phyloP scores from a whole-genome alignment of 1,140 invertebrate genomes.

The Diploscapter pachys region DNA sequence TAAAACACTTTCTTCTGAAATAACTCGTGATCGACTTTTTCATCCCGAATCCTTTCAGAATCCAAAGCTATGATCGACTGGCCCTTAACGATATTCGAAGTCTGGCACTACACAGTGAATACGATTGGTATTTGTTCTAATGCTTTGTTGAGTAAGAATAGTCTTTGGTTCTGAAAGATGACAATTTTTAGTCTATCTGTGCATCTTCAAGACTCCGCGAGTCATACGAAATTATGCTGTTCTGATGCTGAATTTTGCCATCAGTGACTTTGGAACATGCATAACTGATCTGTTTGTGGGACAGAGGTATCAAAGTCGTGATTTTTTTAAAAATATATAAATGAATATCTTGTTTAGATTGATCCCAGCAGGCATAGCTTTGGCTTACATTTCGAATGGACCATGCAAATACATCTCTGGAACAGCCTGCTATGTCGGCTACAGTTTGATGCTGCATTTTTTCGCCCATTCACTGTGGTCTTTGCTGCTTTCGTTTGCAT shows the following conservation, averaged over 20 bases:
- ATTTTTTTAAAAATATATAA: not conserved
- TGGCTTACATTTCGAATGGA: constrained; percentile 27
- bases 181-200: constrained; percentile 11
- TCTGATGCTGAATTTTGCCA: constrained; percentile 21
- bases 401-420: constrained; percentile 15
- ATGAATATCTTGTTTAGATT: not conserved
- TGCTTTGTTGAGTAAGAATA: too few species aligned
- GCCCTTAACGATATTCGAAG: too few species aligned
- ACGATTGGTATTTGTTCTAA: too few species aligned
- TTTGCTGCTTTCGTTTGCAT: constrained; percentile 9
- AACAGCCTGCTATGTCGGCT: constrained; percentile 19
- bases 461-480: constrained; percentile 15
- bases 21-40: too few species aligned
- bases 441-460: constrained; percentile 7
- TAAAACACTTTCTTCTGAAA: too few species aligned
- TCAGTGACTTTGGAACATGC: constrained; percentile 23
- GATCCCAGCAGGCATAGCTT: constrained; percentile 18
- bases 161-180: too few species aligned
- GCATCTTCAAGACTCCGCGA: constrained; percentile 15
- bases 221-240: constrained; percentile 23
- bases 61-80: too few species aligned
- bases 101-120: too few species aligned
- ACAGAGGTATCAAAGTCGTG: not conserved
- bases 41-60: too few species aligned
- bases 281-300: constrained; percentile 22